These are phyloP conservation scores for Drosophila saltans DNA, from an alignment of 1,140 invertebrate genomes.

Conservation along the genomic window DNA sequence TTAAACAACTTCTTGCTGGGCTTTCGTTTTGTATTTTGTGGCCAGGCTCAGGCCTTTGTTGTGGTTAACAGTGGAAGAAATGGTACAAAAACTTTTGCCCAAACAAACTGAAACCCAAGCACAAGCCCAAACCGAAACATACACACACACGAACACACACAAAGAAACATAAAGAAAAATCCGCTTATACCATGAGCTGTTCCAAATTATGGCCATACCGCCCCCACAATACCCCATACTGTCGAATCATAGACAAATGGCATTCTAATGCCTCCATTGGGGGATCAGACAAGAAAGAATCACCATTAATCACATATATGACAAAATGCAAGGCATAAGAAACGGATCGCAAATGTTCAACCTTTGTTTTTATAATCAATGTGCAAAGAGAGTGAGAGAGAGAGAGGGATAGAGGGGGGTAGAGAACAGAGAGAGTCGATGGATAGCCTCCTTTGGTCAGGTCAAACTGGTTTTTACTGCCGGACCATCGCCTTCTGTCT, in stretches of 20 bases:
- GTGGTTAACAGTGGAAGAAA: slow-evolving; percentile 57
- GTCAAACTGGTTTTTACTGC: slow-evolving; percentile 61
- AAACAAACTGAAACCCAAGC: neutral
- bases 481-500: slow-evolving; percentile 39
- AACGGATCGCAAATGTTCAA: slow-evolving; percentile 31
- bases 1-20: slow-evolving; percentile 69
- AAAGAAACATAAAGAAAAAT: slow-evolving; percentile 26
- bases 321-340: slow-evolving; percentile 67
- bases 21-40: slow-evolving; percentile 55
- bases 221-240: neutral
- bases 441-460: slow-evolving; percentile 32
- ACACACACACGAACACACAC: neutral
- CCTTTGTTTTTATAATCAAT: slow-evolving; percentile 11
- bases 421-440: neutral
- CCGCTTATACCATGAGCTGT: slow-evolving; percentile 48
- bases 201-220: slow-evolving; percentile 17
- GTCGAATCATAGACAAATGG: slow-evolving; percentile 49
- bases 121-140: neutral
- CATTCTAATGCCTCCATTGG: slow-evolving; percentile 63
- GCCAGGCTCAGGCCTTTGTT: slow-evolving; percentile 61
- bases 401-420: neutral
- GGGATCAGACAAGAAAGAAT: slow-evolving; percentile 50
- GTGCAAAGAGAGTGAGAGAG: neutral
- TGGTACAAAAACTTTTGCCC: slow-evolving; percentile 21
- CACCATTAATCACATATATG: slow-evolving; percentile 72